Base-by-base conservation (phyloP, 2,888 invertebrate species). In the Zaprionus obscuricornis region DNA sequence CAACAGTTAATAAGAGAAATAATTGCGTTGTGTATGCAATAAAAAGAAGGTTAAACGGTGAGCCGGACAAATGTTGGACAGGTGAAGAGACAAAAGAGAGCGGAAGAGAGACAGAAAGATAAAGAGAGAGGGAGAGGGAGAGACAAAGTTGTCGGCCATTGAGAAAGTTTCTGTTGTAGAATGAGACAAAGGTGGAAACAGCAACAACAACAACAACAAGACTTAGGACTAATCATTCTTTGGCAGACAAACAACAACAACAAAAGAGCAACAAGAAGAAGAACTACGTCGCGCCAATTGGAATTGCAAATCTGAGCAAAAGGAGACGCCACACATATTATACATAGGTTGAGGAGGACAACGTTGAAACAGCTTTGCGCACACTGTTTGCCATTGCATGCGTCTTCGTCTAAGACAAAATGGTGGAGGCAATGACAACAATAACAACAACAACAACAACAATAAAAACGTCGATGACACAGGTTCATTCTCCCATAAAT, bases 401-500 rank as follows among this genome's bases (percentile, higher is more conserved):
- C n/a, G n/a, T n/a, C n/a, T n/a, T n/a, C 66, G 76, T 75, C 83
- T 77, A 55, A 77, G 83, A 77, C 84, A 75, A 83, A 79, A 83
- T 85, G 71, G 72, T 74, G 71, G 74, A 74, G 64, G 34, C 29
- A 29, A 42, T 33, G 47, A 18, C 26, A 47, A 37, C 39, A 34
- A 51, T 8, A 27, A 60, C 55, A 43, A 24, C 22, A 37, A 36
- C 33, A 46, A 29, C 22, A 37, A 34, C 14, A 22, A 52, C 31
- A 51, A 34, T 37, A 47, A 57, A 40, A 46, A 52, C 46, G 49
- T 14, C 62, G 54, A 55, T 60, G 74, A 70, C 85, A 87, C 88
- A 88, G 88, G 88, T 88, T 88, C 87, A 87, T 84, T 88, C 86
- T 84, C 88, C 88, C 88, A 88, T 87, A 88, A 87, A 77, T 85